Percentiles rank a stretch among this genome's conserved stretches.
Evolutionary conservation across 2,797 vertebrate genomes (phyloP).

Genomic region (Acomys russatus): DNA sequence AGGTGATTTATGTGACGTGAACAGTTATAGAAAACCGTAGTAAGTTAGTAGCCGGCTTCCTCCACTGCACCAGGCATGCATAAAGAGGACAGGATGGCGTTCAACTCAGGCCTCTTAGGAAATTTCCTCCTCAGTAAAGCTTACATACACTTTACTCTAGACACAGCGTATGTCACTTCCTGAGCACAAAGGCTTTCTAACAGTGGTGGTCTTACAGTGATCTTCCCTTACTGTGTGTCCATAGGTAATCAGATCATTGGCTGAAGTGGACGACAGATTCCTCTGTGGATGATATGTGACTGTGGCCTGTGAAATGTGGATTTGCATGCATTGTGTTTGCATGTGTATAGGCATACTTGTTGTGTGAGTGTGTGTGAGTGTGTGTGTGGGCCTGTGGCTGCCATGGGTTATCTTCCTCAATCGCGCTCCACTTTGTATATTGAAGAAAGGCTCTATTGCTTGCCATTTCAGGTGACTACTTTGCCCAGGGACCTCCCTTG

Average conservation of each 20-base stretch:
- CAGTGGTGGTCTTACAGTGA: background rate
- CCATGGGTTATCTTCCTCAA: too few species aligned
- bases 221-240: background rate
- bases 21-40: background rate
- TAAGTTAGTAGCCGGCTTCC: background rate
- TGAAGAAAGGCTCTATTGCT: background rate
- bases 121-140: background rate
- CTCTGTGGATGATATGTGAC: background rate
- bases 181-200: background rate
- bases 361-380: background rate
- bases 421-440: background rate
- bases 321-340: background rate
- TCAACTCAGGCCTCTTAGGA: background rate
- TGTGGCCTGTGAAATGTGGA: background rate
- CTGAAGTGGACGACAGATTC: background rate
- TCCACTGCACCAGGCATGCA: background rate
- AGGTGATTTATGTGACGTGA: conserved; percentile 27
- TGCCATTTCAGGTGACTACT: background rate
- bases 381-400: background rate
- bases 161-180: background rate
- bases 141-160: conserved; percentile 5
- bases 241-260: background rate
- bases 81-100: background rate
- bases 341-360: background rate
- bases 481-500: background rate